A percentile compares a stretch with the other conserved stretches of the same genome.
phyloP scores from a whole-genome alignment of 1,140 invertebrate species.

The Drosophila gunungcola region DNA sequence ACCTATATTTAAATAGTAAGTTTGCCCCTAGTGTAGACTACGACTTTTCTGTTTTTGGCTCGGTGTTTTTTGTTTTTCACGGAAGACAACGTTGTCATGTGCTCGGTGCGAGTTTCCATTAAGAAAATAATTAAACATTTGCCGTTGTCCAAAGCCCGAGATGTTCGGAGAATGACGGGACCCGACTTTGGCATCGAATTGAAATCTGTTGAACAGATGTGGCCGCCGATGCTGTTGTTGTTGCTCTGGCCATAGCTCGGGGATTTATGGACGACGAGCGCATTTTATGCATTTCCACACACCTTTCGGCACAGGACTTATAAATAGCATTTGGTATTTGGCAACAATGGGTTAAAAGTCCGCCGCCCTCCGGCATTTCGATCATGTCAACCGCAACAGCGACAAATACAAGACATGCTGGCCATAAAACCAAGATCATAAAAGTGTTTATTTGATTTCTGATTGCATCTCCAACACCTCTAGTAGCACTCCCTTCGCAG shows the following conservation, averaged over 20 bases:
- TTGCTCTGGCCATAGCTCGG: conserved; percentile 8
- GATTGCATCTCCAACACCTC: conserved; percentile 60
- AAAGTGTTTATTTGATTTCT: conserved; percentile 78
- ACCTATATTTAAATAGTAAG: neutral
- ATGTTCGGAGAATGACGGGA: conserved; percentile 18
- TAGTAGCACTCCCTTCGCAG: conserved; percentile 29
- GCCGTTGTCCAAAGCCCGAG: conserved; percentile 42
- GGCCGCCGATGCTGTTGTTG: conserved; percentile 31
- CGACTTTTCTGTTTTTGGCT: conserved; percentile 17
- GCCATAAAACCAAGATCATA: conserved; percentile 55
- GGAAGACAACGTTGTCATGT: conserved; percentile 76
- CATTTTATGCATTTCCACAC: conserved; percentile 75
- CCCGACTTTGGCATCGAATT: conserved; percentile 44
- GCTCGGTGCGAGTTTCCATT: conserved; percentile 73
- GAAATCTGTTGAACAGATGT: conserved; percentile 84
- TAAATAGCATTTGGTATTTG: conserved; percentile 35
- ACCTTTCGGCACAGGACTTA: conserved; percentile 47
- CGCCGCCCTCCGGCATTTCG: conserved; percentile 10
- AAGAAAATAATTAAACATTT: conserved; percentile 84
- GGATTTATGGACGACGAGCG: conserved; percentile 56
- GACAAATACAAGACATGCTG: conserved; percentile 27
- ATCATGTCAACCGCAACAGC: conserved; percentile 51
- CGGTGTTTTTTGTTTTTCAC: conserved; percentile 56
- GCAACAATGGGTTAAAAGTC: conserved; percentile 45
- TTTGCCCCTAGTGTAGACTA: conserved; percentile 23